Conservation (phyloP, 1,140 invertebrate species). For the Trachelipus rathkii region DNA sequence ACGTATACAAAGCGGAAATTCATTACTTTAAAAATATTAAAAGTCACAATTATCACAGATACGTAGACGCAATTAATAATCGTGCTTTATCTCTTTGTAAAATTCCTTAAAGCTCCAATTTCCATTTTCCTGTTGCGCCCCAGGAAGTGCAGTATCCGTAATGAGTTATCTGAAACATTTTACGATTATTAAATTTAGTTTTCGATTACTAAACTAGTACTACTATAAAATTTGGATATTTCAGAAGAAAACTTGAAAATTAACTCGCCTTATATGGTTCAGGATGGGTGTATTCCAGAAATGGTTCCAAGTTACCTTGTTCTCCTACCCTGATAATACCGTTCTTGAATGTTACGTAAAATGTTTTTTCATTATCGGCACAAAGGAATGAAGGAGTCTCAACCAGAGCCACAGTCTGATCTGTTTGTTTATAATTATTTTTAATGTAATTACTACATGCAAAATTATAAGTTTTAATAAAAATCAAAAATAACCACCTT, state of each 20-base stretch:
- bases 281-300: constrained; percentile 43
- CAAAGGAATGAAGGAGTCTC: constrained; percentile 39
- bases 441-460: background rate
- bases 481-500: background rate
- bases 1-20: too few species aligned
- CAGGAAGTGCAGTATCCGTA: constrained; percentile 40
- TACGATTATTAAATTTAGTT: background rate
- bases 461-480: background rate
- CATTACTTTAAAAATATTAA: too few species aligned
- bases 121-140: constrained; percentile 42
- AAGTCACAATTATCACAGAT: too few species aligned
- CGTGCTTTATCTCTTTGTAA: too few species aligned
- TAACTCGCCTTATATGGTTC: constrained; percentile 40
- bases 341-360: constrained; percentile 31
- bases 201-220: background rate
- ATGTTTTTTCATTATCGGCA: constrained; percentile 32
- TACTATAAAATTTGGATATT: background rate
- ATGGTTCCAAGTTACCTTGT: constrained; percentile 32
- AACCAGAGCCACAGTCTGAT: constrained; percentile 34
- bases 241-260: background rate
- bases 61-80: too few species aligned
- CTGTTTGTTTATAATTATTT: constrained; percentile 6
- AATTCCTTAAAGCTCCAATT: constrained; percentile 33
- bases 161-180: constrained; percentile 36
- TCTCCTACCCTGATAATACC: constrained; percentile 38